These are phyloP conservation scores for Meandrina meandrites DNA, from an alignment of 92 coral and sea anemone species.

Conservation along the genomic window DNA sequence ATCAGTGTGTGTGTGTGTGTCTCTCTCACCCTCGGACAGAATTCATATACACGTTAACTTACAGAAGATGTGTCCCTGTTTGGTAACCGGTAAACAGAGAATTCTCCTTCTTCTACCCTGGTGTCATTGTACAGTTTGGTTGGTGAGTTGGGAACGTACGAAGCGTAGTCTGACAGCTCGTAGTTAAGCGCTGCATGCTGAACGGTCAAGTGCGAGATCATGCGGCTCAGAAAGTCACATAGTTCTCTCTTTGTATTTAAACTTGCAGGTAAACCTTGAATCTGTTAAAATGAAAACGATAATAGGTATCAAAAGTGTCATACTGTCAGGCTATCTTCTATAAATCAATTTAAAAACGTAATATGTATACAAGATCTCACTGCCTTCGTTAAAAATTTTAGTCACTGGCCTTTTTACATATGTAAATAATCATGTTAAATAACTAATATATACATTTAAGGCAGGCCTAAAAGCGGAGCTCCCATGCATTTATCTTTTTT, in stretches of 20 bases:
- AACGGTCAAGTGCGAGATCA: slow-evolving; percentile 44
- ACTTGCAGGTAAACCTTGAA: slow-evolving; percentile 47
- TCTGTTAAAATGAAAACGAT: neutral
- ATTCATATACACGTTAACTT: neutral
- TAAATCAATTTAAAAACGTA: too few relatives aligned
- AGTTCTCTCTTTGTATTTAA: slow-evolving; percentile 27
- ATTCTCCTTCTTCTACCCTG: slow-evolving; percentile 44
- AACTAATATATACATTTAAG: too few relatives aligned
- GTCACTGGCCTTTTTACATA: too few relatives aligned
- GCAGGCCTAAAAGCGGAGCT: too few relatives aligned
- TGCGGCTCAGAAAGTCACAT: slow-evolving; percentile 36
- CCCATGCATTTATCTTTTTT: too few relatives aligned
- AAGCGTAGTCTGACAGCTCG: slow-evolving; percentile 42
- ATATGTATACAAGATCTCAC: too few relatives aligned
- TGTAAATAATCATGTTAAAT: too few relatives aligned
- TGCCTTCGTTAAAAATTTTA: too few relatives aligned
- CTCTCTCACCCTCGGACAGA: too few relatives aligned
- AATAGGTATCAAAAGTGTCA: too few relatives aligned
- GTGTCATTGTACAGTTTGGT: slow-evolving; percentile 62
- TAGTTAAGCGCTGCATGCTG: slow-evolving; percentile 59
- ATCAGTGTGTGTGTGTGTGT: too few relatives aligned
- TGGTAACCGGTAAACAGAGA: slow-evolving; percentile 31
- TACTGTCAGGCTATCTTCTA: too few relatives aligned
- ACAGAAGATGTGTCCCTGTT: slow-evolving; percentile 47
- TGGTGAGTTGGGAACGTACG: slow-evolving; percentile 48